These are phyloP conservation scores for Micronycteris hirsuta DNA, from an alignment of 2,113 vertebrate genomes.

Conservation along the genomic window DNA sequence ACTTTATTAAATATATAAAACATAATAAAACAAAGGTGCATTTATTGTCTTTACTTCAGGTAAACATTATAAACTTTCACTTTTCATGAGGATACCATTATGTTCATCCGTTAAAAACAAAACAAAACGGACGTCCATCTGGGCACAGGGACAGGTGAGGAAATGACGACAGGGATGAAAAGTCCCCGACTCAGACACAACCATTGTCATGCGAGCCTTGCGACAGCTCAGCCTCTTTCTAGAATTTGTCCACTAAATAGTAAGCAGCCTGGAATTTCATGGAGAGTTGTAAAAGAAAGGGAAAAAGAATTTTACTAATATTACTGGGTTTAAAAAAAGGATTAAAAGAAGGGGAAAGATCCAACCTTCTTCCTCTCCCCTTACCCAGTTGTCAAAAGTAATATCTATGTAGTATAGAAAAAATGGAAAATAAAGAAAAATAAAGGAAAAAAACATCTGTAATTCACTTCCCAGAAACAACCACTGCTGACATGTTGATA, in stretches of 20 bases:
- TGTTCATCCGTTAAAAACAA: neutral
- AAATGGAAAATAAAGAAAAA: neutral
- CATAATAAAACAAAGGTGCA: neutral
- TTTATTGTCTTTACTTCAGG: neutral
- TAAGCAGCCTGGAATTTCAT: neutral
- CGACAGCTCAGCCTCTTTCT: neutral
- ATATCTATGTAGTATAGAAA: neutral
- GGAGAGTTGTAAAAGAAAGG: neutral
- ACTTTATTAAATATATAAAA: constrained; percentile 39
- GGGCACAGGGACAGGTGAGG: neutral
- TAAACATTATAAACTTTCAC: neutral
- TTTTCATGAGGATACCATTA: neutral
- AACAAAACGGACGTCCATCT: neutral
- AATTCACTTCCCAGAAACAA: neutral
- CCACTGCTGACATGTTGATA: neutral
- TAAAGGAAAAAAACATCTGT: neutral
- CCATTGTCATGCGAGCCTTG: neutral
- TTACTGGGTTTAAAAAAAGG: neutral
- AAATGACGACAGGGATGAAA: neutral
- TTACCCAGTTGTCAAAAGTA: neutral
- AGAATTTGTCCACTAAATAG: neutral
- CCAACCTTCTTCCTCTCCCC: neutral
- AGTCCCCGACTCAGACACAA: neutral
- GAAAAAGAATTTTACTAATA: neutral
- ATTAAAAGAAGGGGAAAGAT: neutral